A percentile compares a stretch with the other conserved stretches of the same genome.
phyloP scores from a whole-genome alignment of 2,888 invertebrate species.

The Plusia festucae region DNA sequence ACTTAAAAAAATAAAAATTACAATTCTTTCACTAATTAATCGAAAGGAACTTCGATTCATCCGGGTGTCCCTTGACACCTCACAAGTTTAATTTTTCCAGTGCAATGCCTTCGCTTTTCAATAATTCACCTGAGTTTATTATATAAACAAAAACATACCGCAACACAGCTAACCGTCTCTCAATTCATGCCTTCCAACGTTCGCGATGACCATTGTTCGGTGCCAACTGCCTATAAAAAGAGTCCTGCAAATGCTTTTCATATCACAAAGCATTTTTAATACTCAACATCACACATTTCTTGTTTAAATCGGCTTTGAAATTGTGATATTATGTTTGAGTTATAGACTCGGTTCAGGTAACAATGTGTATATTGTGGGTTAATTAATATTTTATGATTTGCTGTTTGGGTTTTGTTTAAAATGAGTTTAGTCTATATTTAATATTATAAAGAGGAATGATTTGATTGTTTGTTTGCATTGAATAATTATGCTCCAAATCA shows the following conservation, averaged over 20 bases:
- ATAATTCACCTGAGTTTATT: not conserved
- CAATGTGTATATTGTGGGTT: not conserved
- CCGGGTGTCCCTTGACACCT: no score
- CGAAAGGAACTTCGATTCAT: no score
- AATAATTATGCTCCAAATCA: no score
- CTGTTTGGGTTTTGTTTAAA: no score
- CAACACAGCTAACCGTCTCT: constrained; percentile 1
- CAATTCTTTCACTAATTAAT: no score
- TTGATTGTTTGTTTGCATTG: no score
- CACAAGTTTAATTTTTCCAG: no score
- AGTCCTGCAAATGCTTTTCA: constrained; percentile 12
- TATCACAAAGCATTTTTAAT: constrained; percentile 24
- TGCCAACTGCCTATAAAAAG: constrained; percentile 17
- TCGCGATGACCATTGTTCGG: no score
- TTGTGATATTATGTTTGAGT: not conserved
- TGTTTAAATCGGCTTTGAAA: not conserved
- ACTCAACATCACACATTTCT: constrained; percentile 7
- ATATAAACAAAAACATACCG: constrained; percentile 7
- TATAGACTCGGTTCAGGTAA: not conserved
- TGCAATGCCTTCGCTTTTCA: not conserved
- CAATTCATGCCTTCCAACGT: constrained; percentile 8
- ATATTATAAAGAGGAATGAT: no score
- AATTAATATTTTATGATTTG: not conserved
- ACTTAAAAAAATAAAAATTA: no score
- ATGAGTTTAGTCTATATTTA: no score